These are phyloP conservation scores for Sorex maritimensis DNA, from an alignment of 2,797 vertebrate species.

Conservation along the genomic window DNA sequence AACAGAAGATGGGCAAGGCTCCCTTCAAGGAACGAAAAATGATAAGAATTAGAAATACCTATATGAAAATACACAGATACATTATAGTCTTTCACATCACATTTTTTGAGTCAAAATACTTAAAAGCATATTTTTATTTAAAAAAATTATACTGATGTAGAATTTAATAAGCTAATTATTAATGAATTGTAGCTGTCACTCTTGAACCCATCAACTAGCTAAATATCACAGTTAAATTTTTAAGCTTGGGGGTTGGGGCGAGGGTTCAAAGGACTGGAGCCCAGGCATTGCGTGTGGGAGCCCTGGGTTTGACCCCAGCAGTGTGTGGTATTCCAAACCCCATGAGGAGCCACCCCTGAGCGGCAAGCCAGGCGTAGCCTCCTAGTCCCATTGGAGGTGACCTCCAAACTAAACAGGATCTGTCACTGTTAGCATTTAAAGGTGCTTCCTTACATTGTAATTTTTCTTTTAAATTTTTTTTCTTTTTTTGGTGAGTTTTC, in stretches of 20 bases:
- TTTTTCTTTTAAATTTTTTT: neutral
- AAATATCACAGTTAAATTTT: conserved; percentile 38
- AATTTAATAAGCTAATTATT: conserved; percentile 39
- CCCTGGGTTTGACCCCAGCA: too few relatives aligned
- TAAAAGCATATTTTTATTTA: conserved; percentile 51
- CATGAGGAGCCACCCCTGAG: too few relatives aligned
- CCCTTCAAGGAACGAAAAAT: neutral
- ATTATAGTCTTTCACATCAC: neutral
- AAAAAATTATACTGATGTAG: neutral
- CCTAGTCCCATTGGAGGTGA: too few relatives aligned
- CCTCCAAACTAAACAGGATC: too few relatives aligned
- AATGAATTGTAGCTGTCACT: conserved; percentile 34
- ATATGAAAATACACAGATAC: neutral
- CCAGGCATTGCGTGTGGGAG: too few relatives aligned
- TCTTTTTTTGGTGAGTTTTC: neutral
- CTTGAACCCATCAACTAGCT: neutral
- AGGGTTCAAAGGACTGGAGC: too few relatives aligned
- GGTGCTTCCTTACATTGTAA: conserved; percentile 6
- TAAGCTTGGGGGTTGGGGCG: too few relatives aligned
- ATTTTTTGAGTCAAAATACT: conserved; percentile 19
- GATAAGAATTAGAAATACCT: neutral
- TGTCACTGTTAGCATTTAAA: conserved; percentile 29
- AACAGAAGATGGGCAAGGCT: neutral
- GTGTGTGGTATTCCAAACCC: too few relatives aligned
- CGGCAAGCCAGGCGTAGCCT: too few relatives aligned